Evolutionary conservation across 2,888 invertebrate genomes (phyloP), one percentile per base, ranked within the genome.

Genomic region (Pyralis farinalis): DNA sequence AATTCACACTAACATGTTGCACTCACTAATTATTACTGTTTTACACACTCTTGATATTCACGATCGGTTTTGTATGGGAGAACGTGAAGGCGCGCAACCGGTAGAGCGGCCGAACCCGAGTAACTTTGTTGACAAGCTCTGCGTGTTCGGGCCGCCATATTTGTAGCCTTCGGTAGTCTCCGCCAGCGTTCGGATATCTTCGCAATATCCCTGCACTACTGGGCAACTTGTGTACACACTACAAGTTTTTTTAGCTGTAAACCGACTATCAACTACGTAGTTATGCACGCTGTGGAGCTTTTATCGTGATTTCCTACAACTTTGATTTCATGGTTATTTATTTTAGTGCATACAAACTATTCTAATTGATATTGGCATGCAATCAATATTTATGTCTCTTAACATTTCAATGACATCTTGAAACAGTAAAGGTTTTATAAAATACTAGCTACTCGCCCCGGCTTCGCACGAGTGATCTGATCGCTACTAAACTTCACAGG

Each of bases 41-140:
- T 47, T 65, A 66, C 69, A 53, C 11, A 38, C 58, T 65, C 61
- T 63, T 59, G 52, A 49, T 43, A 53, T 62, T 63, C 61, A 59
- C 62, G 65, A 37, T 49, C 50, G 29, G 29, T 47, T 43, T 16
- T 16, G 16, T 16, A 53, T 48, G 44, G 37, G 47, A 53, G 40
- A 20, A 37, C 25, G 33, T 6, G 30, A 34, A 40, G 54, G 46
- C 48, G 71, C 73, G 68, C 83, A 71, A 51, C 68, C 69, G 55
- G 57, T 61, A 47, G 44, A 58, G 62, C 51, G 47, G 69, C 64
- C 72, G 68, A 61, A 67, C 52, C 61, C 62, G 65, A 73, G 67
- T 77, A 72, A 80, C 75, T 83, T 87, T 87, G 87, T 87, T 87
- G 87, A 87, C 87, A 87, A 84, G 80, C 84, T 70, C 42, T 53